Evolutionary conservation across 2,888 invertebrate species (phyloP).

Genomic region (Sinodicranocentrus sp.): DNA sequence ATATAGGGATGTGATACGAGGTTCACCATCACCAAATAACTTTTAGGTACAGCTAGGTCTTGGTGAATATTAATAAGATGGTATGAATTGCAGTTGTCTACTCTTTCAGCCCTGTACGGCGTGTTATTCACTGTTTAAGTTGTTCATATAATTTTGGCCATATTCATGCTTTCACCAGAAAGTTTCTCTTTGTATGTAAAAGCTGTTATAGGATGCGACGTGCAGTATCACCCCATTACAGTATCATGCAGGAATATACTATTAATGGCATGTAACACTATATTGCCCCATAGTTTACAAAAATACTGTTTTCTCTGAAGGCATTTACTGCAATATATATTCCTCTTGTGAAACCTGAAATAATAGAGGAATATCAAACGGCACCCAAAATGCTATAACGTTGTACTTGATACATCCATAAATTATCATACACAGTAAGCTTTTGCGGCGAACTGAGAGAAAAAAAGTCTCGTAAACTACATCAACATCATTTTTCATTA

Average conservation of each 20-base stretch:
- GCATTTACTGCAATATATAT: slow-evolving; percentile 1
- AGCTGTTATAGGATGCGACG: no score
- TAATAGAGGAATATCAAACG: background rate
- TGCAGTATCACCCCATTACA: no score
- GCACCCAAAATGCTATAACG: background rate
- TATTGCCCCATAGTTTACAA: no score
- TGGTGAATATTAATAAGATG: slow-evolving; percentile 49
- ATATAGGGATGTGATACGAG: background rate
- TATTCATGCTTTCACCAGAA: background rate
- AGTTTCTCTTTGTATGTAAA: no score
- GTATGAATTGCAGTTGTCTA: slow-evolving; percentile 16
- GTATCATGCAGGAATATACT: no score
- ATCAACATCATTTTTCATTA: slow-evolving; percentile 70
- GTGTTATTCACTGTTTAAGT: slow-evolving; percentile 3
- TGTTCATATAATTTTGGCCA: background rate
- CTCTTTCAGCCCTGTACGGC: background rate
- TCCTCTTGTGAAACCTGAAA: background rate
- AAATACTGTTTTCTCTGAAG: no score
- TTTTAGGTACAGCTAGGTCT: slow-evolving; percentile 2
- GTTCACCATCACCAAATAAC: slow-evolving; percentile 7
- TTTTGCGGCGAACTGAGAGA: background rate
- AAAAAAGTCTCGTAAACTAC: slow-evolving; percentile 35
- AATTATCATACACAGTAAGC: slow-evolving; percentile 16
- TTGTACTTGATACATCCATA: slow-evolving; percentile 24
- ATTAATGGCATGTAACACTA: no score